Conservation (phyloP, 1,140 invertebrate genomes). For the Calephelis nemesis region DNA sequence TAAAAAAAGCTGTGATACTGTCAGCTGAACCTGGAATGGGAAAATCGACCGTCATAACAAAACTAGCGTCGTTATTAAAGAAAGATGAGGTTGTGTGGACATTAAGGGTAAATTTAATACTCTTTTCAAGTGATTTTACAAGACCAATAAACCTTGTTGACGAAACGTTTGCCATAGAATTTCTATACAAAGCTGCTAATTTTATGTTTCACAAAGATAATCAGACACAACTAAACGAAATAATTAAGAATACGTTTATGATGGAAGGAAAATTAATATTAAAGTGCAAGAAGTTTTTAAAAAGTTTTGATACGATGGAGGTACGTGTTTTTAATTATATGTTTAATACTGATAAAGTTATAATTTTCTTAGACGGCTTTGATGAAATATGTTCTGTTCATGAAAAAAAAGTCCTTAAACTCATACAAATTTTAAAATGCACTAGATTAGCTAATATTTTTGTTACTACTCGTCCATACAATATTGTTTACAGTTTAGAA, state of each 20-base stretch:
- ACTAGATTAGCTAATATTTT: conserved; percentile 4
- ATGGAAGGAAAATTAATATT: not conserved
- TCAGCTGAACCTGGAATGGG: conserved; percentile 19
- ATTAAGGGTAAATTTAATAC: conserved; percentile 4
- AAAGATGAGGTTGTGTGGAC: not conserved
- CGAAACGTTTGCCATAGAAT: not conserved
- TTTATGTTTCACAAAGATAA: not conserved
- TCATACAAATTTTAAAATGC: conserved; percentile 20
- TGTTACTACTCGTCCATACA: conserved; percentile 17
- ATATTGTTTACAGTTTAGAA: conserved; percentile 15
- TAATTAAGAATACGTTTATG: not conserved
- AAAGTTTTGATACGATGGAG: conserved; percentile 5
- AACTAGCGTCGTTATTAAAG: conserved; percentile 2
- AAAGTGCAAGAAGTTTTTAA: not conserved
- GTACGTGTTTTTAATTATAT: conserved; percentile 10
- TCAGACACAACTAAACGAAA: not conserved
- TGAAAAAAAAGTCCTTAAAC: not conserved
- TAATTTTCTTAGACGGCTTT: conserved; percentile 18
- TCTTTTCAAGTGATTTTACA: conserved; percentile 9
- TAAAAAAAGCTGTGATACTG: conserved; percentile 4
- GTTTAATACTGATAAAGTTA: conserved; percentile 13
- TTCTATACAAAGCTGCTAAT: conserved; percentile 1
- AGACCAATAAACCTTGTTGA: not conserved
- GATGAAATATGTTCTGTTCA: conserved; percentile 19
- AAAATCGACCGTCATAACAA: conserved; percentile 8